Evolutionary conservation across 2,113 vertebrate species (phyloP), one percentile per base, ranked within the genome.

Genomic region (Mus spicilegus): DNA sequence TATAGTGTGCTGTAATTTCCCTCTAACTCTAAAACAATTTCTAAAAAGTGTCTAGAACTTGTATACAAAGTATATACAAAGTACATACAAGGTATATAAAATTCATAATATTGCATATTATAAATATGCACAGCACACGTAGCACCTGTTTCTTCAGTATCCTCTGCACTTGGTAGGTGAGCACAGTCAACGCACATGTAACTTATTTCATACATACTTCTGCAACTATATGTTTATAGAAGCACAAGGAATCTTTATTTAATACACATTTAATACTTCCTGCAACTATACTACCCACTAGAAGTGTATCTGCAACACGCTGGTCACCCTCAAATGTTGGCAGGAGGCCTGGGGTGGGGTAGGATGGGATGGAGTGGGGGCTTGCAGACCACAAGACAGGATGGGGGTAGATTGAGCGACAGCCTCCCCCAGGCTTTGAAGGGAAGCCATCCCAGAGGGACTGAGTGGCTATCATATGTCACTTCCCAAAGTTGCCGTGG

Each of bases 71-170:
- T 58, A 58, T 58, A 28, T 65, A 65, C 24, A 65, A 49, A 49
- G 49, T 49, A 49, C 49, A 36, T 33, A 69, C 30, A 49, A 63
- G 24, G 61, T 63, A 26, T 8, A 67, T 67, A 67, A 11, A 67
- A 67, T 67, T 1, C 30, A 93, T 39, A 54, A 67, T n/a, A 13
- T 30, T 81, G 36, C 75, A 72, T 86, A 69, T 85, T n/a, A 6
- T 13, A 2, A 42, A 14, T 12, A 33, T 6, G 12, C 4, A 5
- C 3, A 0, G 3, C 7, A 39, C 42, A 39, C 0, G 67, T 42
- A 69, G 26, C 13, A 19, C 30, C 19, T 12, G 49, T 30, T 24
- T 10, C 11, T 78, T 54, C 13, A 54, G n/a, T 42, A 12, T 8
- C 17, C 11, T 46, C 33, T 36, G 11, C 1, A 42, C 19, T 69